Evolutionary conservation across 2,888 invertebrate species (phyloP), one percentile per base, ranked within the genome.

Genomic region (Macrophya alboannulata): DNA sequence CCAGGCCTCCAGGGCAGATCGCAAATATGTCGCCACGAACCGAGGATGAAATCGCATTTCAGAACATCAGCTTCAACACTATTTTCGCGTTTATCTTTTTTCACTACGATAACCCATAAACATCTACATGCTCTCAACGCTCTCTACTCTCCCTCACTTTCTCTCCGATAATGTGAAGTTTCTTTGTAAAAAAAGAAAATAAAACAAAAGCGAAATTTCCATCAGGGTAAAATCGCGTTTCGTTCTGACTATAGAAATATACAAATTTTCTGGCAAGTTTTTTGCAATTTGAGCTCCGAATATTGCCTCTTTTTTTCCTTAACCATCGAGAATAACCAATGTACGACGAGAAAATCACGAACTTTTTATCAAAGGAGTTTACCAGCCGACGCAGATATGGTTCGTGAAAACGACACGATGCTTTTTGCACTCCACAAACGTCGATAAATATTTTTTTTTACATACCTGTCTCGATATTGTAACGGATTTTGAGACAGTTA

Each of bases 41-140:
- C 21, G 43, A 74, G 45, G 40, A 74, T 74, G 21, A 45, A 45
- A 51, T 77, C 31, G 17, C 55, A n/a, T 77, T 37, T 77, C 51
- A 55, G 17, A 37, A 31, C 31, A 77, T 55, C 77, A 17, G 17
- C n/a, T 77, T 37, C 77, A 37, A 55, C 51, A 37, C 31, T 17
- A 45, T 74, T n/a, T 74, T 21, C 62, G 25, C 62, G 9, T 45
- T 40, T 45, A 25, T 10, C n/a, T 21, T 45, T 25, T 74, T 74
- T 71, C 40, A 45, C 25, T 12, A 10, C 43, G 43, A 45, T 74
- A 45, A 74, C n/a, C 21, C 10, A 45, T 45, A 45, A 74, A 10
- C 21, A 45, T 74, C 43, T 74, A 12, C 9, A 74, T 9, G 31
- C 31, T 31, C 65, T 68, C 31, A 68, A 17, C 15, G 4, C 65